Base-by-base conservation (phyloP, 2,113 vertebrate species). In the Scartelaos histophorus region DNA sequence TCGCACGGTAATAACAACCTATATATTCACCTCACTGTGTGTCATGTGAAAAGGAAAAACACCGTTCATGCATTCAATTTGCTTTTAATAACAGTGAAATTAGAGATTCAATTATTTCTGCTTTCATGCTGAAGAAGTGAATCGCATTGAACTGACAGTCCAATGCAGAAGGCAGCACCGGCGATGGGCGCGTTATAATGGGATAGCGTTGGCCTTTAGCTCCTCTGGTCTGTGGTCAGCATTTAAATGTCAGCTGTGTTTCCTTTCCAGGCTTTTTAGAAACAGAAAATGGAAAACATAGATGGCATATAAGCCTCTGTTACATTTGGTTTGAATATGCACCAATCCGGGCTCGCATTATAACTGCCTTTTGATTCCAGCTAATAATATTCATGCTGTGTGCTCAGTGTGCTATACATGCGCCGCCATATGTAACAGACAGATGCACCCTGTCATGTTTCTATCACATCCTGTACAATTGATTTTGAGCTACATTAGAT, bases 221-320 rank as follows among this genome's bases (percentile, higher is more conserved):
- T 87, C 78, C 25, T 45, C 81, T 75, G 80, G 85, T 84, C 89
- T 73, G 75, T 76, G 87, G 88, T 88, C 91, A 87, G 84, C 88
- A 91, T 92, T 89, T 92, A 90, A 92, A 92, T 92, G 91, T 92
- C 91, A 92, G 81, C 89, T 45, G 82, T 75, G 87, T 88, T 90
- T 90, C 87, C 88, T 88, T 90, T 90, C 87, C 88, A 89, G 88
- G 47, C 91, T 90, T 90, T 90, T 91, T 75, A 88, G 81, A 85
- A 87, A 84, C 82, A 62, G 78, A 78, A 86, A 91, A 91, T 91
- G 80, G 86, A 80, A 85, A 89, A 77, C 88, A 88, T 74, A 91
- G 89, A 92, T 89, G 85, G 84, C 88, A 89, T 61, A 73, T 67
- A 75, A 79, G 75, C 82, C 86, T 74, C 85, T 79, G 79, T 89